Evolutionary conservation across 2,888 invertebrate genomes (phyloP), one percentile per base, ranked within the genome.

Genomic region (Sycophila texana): DNA sequence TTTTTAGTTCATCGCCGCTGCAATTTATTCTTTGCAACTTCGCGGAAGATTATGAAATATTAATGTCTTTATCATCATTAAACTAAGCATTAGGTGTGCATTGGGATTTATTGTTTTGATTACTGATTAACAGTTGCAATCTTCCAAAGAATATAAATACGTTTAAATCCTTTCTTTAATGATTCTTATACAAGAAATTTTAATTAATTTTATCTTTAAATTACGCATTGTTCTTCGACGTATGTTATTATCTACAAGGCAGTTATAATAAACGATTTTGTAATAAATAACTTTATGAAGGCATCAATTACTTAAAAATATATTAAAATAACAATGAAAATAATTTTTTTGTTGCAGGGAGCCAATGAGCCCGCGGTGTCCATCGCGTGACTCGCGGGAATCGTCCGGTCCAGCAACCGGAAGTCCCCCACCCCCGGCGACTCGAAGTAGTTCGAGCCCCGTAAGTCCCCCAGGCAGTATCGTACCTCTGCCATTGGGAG

Each of bases 321-420:
- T 47, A 71, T 4, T 22, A 13, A 12, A 58, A 4, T 57, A 39
- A 47, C 12, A 57, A 30, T 60, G 65, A 30, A 39, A 12, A 16
- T 58, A 55, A 39, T 55, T 47, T 86, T 88, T 92, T 92, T 92
- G 91, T 93, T 94, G 20, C 94, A 96, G 96, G 92, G 96, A 96
- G 91, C 91, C 92, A 86, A 90, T 91, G 87, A 95, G 95, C 91
- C 95, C 96, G 83, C 93, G 96, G 88, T 96, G 96, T 91, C 94
- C 96, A 84, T 96, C 96, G 77, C 93, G 96, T 87, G 96, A 96
- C 88, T 96, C 96, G 79, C 91, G 92, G 85, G 93, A 92, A 85
- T 93, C 92, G 75, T 94, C 94, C 83, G 92, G 92, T 67, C 94
- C 94, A 83, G 93, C 92, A 84, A 94, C 94, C 82, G 94, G 95